phyloP scores from a whole-genome alignment of 2,888 invertebrate species.

The Crossocerus cetratus region DNA sequence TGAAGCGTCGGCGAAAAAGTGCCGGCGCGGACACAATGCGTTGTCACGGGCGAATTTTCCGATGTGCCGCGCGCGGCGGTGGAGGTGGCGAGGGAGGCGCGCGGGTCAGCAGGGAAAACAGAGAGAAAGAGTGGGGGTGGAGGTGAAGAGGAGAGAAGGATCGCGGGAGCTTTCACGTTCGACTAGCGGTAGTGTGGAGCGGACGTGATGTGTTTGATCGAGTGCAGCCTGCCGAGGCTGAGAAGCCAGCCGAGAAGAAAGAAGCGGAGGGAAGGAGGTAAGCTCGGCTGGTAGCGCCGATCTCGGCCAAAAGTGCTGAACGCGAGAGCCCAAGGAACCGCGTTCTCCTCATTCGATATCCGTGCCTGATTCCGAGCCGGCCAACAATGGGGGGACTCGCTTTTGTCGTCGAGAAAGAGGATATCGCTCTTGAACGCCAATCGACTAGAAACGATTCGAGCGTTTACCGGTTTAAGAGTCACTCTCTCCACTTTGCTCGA shows the following conservation, averaged over 20 bases:
- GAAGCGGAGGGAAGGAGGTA: slow-evolving; percentile 6
- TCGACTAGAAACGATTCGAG: slow-evolving; percentile 65
- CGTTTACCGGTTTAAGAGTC: slow-evolving; percentile 54
- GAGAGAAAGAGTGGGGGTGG: too few relatives aligned
- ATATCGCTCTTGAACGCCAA: slow-evolving; percentile 63
- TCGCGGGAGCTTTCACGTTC: too few relatives aligned
- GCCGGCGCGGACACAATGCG: too few relatives aligned
- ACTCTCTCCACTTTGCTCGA: slow-evolving; percentile 50
- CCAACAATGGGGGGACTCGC: slow-evolving; percentile 42
- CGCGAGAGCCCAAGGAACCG: slow-evolving; percentile 27
- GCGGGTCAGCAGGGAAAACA: too few relatives aligned
- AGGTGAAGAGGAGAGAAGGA: too few relatives aligned
- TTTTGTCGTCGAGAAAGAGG: slow-evolving; percentile 60
- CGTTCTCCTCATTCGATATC: slow-evolving; percentile 58
- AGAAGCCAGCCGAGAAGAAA: slow-evolving; percentile 13
- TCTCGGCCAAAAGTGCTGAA: slow-evolving; percentile 29
- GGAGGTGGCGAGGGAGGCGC: too few relatives aligned
- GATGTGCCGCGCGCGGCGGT: too few relatives aligned
- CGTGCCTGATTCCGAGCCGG: slow-evolving; percentile 54
- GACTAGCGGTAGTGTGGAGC: slow-evolving; percentile 23
- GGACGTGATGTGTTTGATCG: slow-evolving; percentile 39
- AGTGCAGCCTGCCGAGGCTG: slow-evolving; percentile 14
- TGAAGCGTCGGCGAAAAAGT: too few relatives aligned
- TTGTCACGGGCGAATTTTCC: too few relatives aligned
- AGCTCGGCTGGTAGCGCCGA: slow-evolving; percentile 6